These are phyloP conservation scores for Solea senegalensis DNA, from an alignment of 2,113 vertebrate genomes.

Conservation along the genomic window DNA sequence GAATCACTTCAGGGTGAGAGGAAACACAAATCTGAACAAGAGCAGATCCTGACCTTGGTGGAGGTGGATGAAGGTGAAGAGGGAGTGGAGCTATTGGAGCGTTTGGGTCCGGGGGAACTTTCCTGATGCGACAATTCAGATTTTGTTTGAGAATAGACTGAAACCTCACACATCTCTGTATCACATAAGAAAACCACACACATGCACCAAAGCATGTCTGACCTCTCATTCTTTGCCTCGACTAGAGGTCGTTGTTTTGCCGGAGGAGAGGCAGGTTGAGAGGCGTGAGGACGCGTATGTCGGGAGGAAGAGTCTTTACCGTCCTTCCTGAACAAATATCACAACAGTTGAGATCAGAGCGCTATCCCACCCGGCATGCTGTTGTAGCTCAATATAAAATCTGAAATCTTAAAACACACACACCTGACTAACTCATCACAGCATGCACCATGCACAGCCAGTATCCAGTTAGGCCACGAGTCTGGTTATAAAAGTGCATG, in stretches of 20 bases:
- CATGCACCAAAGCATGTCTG: slow-evolving; percentile 33
- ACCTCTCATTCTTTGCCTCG: slow-evolving; percentile 76
- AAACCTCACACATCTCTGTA: not conserved
- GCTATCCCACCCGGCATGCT: not conserved
- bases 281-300: slow-evolving; percentile 35
- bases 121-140: slow-evolving; percentile 63
- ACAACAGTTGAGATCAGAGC: slow-evolving; percentile 40
- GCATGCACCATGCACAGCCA: slow-evolving; percentile 56
- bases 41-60: slow-evolving; percentile 64
- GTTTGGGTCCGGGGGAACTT: slow-evolving; percentile 72
- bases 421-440: slow-evolving; percentile 34
- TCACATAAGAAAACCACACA: not conserved
- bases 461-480: slow-evolving; percentile 8
- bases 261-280: slow-evolving; percentile 21
- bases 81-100: slow-evolving; percentile 75
- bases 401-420: slow-evolving; percentile 2
- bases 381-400: not conserved
- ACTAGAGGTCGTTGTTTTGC: slow-evolving; percentile 38
- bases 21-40: not conserved
- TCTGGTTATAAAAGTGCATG: not conserved
- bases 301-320: slow-evolving; percentile 59
- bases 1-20: slow-evolving; percentile 16
- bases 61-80: slow-evolving; percentile 76
- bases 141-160: not conserved
- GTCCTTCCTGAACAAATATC: slow-evolving; percentile 72